Percentiles rank a stretch among this genome's conserved stretches.
phyloP scores from a whole-genome alignment of 2,888 invertebrate species.

The Sphecodes monilicornis region DNA sequence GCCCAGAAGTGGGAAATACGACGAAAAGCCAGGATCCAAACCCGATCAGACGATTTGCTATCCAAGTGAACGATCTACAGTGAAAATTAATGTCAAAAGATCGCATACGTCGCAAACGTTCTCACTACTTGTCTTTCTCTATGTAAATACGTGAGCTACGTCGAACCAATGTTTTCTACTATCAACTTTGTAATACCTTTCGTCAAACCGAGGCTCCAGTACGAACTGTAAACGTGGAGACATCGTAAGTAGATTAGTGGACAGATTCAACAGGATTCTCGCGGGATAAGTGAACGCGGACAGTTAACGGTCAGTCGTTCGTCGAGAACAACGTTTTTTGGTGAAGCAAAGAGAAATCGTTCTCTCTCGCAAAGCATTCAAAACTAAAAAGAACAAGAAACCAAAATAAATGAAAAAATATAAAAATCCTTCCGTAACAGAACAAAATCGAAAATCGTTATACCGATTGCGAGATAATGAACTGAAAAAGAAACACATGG shows the following conservation, averaged over 20 bases:
- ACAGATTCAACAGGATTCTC: conserved; percentile 5
- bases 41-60: conserved; percentile 32
- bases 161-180: conserved; percentile 65
- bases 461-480: background rate
- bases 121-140: conserved; percentile 57
- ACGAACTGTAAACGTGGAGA: conserved; percentile 77
- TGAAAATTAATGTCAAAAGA: conserved; percentile 22
- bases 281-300: background rate
- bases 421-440: too few species aligned
- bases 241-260: conserved; percentile 70
- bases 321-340: background rate
- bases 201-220: conserved; percentile 72
- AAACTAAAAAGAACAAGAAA: background rate
- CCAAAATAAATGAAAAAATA: background rate
- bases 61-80: conserved; percentile 36
- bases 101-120: conserved; percentile 52
- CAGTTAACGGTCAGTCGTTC: background rate
- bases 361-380: background rate
- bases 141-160: conserved; percentile 54
- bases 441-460: background rate
- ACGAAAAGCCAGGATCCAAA: conserved; percentile 40
- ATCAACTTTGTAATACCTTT: conserved; percentile 74
- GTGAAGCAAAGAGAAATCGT: background rate
- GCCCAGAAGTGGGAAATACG: background rate
- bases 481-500: background rate